These are phyloP conservation scores for Ruditapes philippinarum DNA, from an alignment of 1,140 invertebrate genomes.

Conservation along the genomic window DNA sequence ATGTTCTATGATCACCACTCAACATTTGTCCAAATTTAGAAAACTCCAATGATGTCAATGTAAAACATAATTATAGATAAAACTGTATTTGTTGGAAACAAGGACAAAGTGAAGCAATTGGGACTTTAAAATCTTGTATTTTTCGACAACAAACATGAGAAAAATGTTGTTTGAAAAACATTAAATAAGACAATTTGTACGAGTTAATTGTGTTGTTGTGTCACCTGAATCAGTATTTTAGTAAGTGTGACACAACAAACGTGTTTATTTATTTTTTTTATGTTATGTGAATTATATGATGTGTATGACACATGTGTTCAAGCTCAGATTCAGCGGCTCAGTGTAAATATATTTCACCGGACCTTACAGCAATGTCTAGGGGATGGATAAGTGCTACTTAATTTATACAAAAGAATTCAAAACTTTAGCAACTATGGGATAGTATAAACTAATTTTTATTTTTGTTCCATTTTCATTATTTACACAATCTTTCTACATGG, in stretches of 20 bases:
- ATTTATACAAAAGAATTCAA: too few relatives aligned
- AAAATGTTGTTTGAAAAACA: background rate
- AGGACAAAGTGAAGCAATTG: background rate
- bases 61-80: too few relatives aligned
- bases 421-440: too few relatives aligned
- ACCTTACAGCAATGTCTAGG: too few relatives aligned
- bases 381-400: too few relatives aligned
- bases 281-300: constrained; percentile 28
- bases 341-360: background rate
- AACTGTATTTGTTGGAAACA: too few relatives aligned
- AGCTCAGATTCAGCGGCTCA: background rate
- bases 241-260: constrained; percentile 63
- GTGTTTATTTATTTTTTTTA: constrained; percentile 34
- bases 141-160: background rate
- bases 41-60: too few relatives aligned
- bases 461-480: too few relatives aligned
- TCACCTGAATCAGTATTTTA: constrained; percentile 69
- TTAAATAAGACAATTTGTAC: too few relatives aligned
- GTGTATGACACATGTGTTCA: constrained; percentile 16
- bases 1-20: background rate
- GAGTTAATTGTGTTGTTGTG: constrained; percentile 46
- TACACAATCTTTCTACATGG: too few relatives aligned
- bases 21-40: too few relatives aligned
- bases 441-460: too few relatives aligned
- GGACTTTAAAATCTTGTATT: background rate